Percentiles rank a stretch among this genome's conserved stretches.
These are phyloP conservation scores for Eristalis arbustorum DNA, from an alignment of 2,888 invertebrate species.

Conservation along the genomic window DNA sequence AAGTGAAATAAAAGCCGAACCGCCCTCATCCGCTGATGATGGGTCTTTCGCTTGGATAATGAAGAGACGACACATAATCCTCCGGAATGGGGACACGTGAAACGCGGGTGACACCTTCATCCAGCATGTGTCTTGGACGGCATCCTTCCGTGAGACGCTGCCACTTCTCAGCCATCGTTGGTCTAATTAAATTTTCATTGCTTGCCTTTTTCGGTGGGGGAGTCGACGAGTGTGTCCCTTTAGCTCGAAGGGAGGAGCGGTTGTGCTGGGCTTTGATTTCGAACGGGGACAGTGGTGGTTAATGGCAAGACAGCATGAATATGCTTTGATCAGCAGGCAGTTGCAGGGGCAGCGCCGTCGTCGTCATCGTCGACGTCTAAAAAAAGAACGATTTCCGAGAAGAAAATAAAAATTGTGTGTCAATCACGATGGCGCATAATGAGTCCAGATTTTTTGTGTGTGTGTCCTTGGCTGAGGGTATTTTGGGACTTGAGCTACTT, in stretches of 20 bases:
- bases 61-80: background rate
- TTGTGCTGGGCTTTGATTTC: background rate
- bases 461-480: too few species aligned
- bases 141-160: background rate
- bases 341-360: too few species aligned
- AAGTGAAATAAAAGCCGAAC: background rate
- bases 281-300: too few species aligned
- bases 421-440: too few species aligned
- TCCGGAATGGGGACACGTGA: background rate
- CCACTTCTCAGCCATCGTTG: background rate
- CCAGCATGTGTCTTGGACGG: background rate
- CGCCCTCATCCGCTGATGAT: background rate
- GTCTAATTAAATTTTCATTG: constrained; percentile 27
- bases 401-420: too few species aligned
- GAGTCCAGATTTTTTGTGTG: too few species aligned
- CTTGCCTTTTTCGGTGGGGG: background rate
- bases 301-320: too few species aligned
- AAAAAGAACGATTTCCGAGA: too few species aligned
- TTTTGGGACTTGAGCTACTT: too few species aligned
- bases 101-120: background rate
- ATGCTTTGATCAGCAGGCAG: too few species aligned
- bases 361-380: too few species aligned
- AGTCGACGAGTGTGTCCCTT: background rate
- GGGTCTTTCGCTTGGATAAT: background rate
- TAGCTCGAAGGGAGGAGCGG: background rate